phyloP scores from a whole-genome alignment of 1,140 invertebrate genomes.

The Cardiocondyla obscurior region DNA sequence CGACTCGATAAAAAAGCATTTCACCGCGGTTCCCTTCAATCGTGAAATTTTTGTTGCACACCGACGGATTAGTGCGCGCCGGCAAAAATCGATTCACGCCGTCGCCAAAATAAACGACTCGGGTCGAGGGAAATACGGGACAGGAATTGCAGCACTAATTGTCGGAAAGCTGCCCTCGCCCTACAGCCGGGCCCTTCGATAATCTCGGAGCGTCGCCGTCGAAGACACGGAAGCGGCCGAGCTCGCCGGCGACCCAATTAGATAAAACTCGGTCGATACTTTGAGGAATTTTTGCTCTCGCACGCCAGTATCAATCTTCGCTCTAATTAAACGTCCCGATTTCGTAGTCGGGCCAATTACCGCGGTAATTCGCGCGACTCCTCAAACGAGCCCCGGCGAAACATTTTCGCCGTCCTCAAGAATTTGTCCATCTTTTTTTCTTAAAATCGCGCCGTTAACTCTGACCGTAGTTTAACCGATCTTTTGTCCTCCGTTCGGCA shows the following conservation, averaged over 20 bases:
- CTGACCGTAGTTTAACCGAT: slow-evolving; percentile 39
- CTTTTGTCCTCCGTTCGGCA: background rate
- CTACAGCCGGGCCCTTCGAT: background rate
- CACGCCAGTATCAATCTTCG: slow-evolving; percentile 40
- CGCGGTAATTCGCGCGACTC: background rate
- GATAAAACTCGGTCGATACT: slow-evolving; percentile 44
- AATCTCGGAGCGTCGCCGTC: slow-evolving; percentile 21
- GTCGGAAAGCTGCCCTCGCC: background rate
- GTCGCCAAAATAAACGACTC: background rate
- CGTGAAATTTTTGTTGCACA: background rate
- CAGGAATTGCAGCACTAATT: slow-evolving; percentile 3
- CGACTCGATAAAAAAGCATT: background rate
- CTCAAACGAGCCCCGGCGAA: background rate
- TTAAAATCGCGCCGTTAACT: slow-evolving; percentile 39
- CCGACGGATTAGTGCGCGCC: background rate
- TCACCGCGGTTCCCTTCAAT: background rate
- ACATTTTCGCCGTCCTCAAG: slow-evolving; percentile 18
- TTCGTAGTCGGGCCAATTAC: slow-evolving; percentile 34
- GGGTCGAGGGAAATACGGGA: background rate
- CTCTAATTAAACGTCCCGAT: slow-evolving; percentile 43
- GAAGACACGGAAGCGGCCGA: background rate
- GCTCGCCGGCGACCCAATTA: slow-evolving; percentile 46
- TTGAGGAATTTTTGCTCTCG: slow-evolving; percentile 43
- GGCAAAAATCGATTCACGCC: too few species aligned
- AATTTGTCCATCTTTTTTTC: slow-evolving; percentile 33